Percentiles rank a stretch among this genome's conserved stretches.
Evolutionary conservation across 2,888 invertebrate species (phyloP).

Genomic region (Hesperia comma): DNA sequence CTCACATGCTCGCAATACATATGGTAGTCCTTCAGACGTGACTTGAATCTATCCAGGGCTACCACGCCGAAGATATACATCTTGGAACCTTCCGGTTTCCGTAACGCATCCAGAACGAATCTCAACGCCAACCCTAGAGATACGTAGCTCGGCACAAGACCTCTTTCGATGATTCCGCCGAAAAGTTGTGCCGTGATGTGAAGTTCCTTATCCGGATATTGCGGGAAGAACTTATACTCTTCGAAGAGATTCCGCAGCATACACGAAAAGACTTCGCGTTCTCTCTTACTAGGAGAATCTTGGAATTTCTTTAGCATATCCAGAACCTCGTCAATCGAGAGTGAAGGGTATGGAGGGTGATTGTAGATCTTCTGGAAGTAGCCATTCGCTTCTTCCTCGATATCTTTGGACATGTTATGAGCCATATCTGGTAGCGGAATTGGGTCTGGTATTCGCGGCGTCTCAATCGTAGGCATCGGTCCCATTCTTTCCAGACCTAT

Average conservation of each 20-base stretch:
- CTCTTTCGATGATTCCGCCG: slow-evolving; percentile 95
- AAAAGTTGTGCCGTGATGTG: slow-evolving; percentile 96
- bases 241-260: slow-evolving; percentile 97
- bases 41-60: slow-evolving; percentile 94
- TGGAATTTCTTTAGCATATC: slow-evolving; percentile 95
- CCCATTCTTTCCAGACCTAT: slow-evolving; percentile 19
- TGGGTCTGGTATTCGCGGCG: slow-evolving; percentile 22
- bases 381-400: slow-evolving; percentile 97
- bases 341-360: slow-evolving; percentile 92
- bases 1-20: slow-evolving; percentile 96
- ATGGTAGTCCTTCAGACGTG: slow-evolving; percentile 93
- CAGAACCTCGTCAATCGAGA: slow-evolving; percentile 94
- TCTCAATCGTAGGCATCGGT: slow-evolving; percentile 1
- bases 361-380: slow-evolving; percentile 98
- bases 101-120: slow-evolving; percentile 93
- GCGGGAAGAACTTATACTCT: slow-evolving; percentile 97
- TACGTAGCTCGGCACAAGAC: slow-evolving; percentile 91
- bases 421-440: slow-evolving; percentile 29
- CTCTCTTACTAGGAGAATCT: slow-evolving; percentile 90
- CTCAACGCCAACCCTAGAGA: slow-evolving; percentile 91
- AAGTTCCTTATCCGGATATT: slow-evolving; percentile 97
- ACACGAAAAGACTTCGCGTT: slow-evolving; percentile 93
- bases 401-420: slow-evolving; percentile 85
- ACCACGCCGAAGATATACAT: slow-evolving; percentile 97
- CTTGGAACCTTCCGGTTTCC: slow-evolving; percentile 92